Base-by-base conservation (phyloP, 2,888 invertebrate genomes). In the Polydrusus pterygomalis region DNA sequence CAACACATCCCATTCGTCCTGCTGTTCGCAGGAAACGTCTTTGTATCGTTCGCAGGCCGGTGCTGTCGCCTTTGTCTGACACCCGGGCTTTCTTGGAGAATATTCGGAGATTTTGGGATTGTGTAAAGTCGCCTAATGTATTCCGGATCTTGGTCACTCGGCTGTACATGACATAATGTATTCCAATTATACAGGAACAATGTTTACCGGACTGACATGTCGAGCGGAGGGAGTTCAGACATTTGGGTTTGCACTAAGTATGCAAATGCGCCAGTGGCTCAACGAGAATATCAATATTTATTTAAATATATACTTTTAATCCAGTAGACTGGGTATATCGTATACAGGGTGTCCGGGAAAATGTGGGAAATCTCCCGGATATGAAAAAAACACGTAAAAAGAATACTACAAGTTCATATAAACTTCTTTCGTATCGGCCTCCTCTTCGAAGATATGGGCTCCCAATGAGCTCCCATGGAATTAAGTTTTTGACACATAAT, bases 111-210 rank as follows among this genome's bases (percentile, higher is more conserved):
- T 74, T 74, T 74, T 76, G 80, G 81, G 81, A 80, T 80, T 79
- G 81, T 79, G 82, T 78, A 82, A 82, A 83, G 81, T 83, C 83
- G 79, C 75, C 78, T 82, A 82, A 83, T 82, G 83, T 83, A 82
- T 83, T 82, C 82, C 78, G 83, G 81, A 82, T 82, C 83, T 83
- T 82, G 83, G 83, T 81, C 83, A 83, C 81, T 83, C 80, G 80
- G 79, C 82, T 83, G 83, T 82, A 81, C 81, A 82, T 82, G 83
- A 82, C 82, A 82, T 82, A 82, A 83, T 83, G 82, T 83, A 83
- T 82, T 83, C 83, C 82, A 82, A 82, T 83, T 83, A 82, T 82
- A 81, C 74, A 77, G 76, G 81, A 81, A 82, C 82, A 82, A 81
- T 82, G 82, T 82, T 82, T 80, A 80, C 80, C 81, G 80, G 75